Evolutionary conservation across 2,888 invertebrate species (phyloP).

Genomic region (Chydorus sphaericus): DNA sequence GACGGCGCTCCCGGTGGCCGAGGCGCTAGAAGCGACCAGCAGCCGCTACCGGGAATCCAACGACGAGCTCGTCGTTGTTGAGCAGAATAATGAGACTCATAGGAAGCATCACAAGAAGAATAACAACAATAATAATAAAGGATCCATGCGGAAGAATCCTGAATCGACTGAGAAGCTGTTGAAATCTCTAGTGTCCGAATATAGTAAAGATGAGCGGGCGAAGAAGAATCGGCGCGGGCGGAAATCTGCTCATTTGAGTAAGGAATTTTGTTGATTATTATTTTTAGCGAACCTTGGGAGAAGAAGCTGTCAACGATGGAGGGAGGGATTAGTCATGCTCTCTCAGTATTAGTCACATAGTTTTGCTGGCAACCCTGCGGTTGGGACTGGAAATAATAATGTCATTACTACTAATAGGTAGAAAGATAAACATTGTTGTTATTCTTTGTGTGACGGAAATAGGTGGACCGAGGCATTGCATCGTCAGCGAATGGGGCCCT

Average conservation of each 20-base stretch:
- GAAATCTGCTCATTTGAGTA: conserved; percentile 8
- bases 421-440: background rate
- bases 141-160: conserved; percentile 17
- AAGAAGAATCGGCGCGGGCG: conserved; percentile 10
- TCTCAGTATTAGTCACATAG: background rate
- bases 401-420: no score
- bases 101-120: conserved; percentile 20
- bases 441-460: background rate
- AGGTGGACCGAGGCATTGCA: conserved; percentile 51
- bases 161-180: conserved; percentile 2
- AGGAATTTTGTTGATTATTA: background rate
- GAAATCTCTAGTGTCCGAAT: conserved; percentile 8
- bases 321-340: background rate
- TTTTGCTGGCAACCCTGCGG: background rate
- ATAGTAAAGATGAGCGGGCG: conserved; percentile 4
- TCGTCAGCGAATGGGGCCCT: conserved; percentile 68
- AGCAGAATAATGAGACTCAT: conserved; percentile 17
- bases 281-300: background rate
- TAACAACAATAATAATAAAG: conserved; percentile 20
- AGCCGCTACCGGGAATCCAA: conserved; percentile 14
- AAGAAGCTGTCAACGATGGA: background rate
- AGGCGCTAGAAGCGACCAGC: background rate
- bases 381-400: no score
- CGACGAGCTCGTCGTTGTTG: conserved; percentile 17
- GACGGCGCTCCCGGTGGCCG: conserved; percentile 16